Evolutionary conservation across 2,113 vertebrate species (phyloP).

Genomic region (Emydocephalus ijimae): DNA sequence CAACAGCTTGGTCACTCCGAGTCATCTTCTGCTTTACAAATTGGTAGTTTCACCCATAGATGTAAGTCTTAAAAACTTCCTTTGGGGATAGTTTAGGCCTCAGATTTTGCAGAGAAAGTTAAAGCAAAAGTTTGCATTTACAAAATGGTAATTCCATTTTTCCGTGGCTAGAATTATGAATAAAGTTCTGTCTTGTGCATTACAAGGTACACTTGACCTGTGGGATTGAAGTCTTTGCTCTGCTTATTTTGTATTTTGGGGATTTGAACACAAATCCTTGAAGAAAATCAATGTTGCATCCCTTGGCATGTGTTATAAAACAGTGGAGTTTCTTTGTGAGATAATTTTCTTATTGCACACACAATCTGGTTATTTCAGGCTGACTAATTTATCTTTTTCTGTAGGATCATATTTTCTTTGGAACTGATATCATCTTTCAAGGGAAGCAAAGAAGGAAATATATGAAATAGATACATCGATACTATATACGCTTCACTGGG

Average conservation of each 20-base stretch:
- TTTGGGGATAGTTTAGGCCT: not conserved
- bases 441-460: not conserved
- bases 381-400: not conserved
- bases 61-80: not conserved
- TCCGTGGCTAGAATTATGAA: not conserved
- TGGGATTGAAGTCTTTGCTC: not conserved
- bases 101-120: not conserved
- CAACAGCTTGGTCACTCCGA: not conserved
- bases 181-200: not conserved
- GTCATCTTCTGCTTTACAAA: not conserved
- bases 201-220: not conserved
- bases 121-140: not conserved
- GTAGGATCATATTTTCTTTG: not conserved
- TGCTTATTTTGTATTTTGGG: not conserved
- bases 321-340: not conserved
- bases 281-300: not conserved
- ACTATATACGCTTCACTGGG: not conserved
- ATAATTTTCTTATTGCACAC: conserved; percentile 1
- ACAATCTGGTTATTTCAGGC: not conserved
- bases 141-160: not conserved
- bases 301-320: not conserved
- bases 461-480: not conserved
- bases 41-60: not conserved
- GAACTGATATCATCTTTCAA: not conserved
- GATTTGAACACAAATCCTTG: not conserved